Conservation (phyloP, 2,797 vertebrate species). For the Alosa sapidissima region DNA sequence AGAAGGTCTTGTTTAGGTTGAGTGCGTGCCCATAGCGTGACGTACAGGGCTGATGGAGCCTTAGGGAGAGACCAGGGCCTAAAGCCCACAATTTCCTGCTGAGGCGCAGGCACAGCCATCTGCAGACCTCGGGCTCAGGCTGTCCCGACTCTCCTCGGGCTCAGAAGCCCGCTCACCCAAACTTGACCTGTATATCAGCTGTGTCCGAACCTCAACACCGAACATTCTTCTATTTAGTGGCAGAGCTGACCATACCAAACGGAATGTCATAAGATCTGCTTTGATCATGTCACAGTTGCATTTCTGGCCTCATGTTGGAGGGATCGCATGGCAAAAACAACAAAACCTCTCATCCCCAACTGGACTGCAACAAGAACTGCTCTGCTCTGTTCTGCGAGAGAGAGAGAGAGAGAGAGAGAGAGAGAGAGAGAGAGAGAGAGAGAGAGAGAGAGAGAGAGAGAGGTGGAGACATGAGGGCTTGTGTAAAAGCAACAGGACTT, state of each 20-base stretch:
- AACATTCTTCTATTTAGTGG: too few species aligned
- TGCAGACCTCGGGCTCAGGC: not conserved
- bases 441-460: too few species aligned
- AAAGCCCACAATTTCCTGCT: constrained; percentile 18
- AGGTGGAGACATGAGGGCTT: not conserved
- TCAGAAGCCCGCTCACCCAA: not conserved
- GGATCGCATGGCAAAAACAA: too few species aligned
- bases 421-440: too few species aligned
- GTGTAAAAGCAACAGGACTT: not conserved
- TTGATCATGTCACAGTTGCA: not conserved
- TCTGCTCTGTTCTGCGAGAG: too few species aligned
- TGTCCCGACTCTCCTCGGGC: not conserved
- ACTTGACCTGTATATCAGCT: not conserved
- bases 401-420: too few species aligned
- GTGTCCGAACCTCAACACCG: not conserved
- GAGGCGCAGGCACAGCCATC: not conserved
- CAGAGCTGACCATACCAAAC: too few species aligned
- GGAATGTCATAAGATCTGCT: not conserved
- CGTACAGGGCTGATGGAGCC: not conserved
- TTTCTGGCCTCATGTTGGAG: not conserved
- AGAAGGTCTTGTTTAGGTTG: not conserved
- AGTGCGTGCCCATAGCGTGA: not conserved
- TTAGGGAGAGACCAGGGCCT: not conserved
- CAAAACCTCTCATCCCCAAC: too few species aligned
- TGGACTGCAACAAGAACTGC: too few species aligned